A percentile compares a stretch with the other conserved stretches of the same genome.
Conservation (phyloP, 2,888 invertebrate genomes). For the Isotomurus palustris region DNA sequence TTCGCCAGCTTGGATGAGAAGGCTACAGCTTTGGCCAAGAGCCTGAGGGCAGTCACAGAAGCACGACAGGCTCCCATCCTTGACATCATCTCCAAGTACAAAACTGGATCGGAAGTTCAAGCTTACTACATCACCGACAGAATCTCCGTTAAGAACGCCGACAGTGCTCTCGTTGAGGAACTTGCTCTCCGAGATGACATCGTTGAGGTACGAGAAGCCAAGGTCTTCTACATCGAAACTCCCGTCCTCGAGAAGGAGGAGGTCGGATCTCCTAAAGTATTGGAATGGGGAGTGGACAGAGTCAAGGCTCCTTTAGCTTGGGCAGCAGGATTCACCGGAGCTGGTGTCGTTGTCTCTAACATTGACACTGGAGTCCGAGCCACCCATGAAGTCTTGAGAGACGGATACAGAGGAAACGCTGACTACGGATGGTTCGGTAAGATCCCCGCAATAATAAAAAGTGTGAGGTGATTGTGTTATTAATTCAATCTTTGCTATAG, state of each 20-base stretch:
- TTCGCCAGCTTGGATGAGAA: constrained; percentile 16
- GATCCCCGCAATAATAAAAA: not conserved
- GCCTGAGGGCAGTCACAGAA: constrained; percentile 15
- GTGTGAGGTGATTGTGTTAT: not conserved
- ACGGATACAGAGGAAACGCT: not conserved
- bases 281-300: constrained; percentile 22
- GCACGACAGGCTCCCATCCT: constrained; percentile 18
- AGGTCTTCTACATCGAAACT: constrained; percentile 6
- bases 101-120: constrained; percentile 4
- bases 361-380: constrained; percentile 25
- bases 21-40: constrained; percentile 15
- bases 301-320: constrained; percentile 20
- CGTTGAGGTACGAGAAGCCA: constrained; percentile 24
- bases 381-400: constrained; percentile 9
- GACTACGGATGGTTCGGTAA: constrained; percentile 15
- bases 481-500: constrained; percentile 1
- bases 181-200: constrained; percentile 13
- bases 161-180: constrained; percentile 5
- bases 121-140: constrained; percentile 28
- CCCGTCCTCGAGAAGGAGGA: not conserved
- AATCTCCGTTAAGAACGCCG: constrained; percentile 17
- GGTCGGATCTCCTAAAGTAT: not conserved
- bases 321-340: constrained; percentile 19
- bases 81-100: constrained; percentile 5
- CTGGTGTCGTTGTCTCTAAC: constrained; percentile 22